A percentile compares a stretch with the other conserved stretches of the same genome.
Evolutionary conservation across 1,140 invertebrate species (phyloP).

Genomic region (Diorhabda sublineata): DNA sequence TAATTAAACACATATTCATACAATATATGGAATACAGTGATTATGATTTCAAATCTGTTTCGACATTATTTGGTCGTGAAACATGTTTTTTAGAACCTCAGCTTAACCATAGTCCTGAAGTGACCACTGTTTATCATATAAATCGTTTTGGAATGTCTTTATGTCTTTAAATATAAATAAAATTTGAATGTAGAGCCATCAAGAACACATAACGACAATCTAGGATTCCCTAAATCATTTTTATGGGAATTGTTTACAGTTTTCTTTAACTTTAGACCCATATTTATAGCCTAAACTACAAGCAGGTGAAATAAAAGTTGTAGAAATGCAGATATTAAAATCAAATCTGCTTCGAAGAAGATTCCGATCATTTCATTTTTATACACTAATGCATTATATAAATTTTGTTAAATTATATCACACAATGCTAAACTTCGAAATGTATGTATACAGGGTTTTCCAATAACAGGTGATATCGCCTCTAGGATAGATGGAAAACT

Average conservation of each 20-base stretch:
- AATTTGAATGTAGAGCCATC: conserved; percentile 1
- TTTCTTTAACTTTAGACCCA: conserved; percentile 11
- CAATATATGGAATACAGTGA: neutral
- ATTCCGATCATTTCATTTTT: neutral
- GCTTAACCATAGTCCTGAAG: neutral
- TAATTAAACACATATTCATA: neutral
- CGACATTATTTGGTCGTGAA: neutral
- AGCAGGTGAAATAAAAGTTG: conserved; percentile 30
- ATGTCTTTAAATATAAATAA: neutral
- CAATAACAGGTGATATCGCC: too few relatives aligned
- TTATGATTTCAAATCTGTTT: neutral
- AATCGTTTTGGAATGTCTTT: neutral
- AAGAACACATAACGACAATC: conserved; percentile 15
- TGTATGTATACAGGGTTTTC: too few relatives aligned
- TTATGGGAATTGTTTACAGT: neutral
- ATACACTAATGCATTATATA: neutral
- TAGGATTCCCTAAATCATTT: conserved; percentile 2
- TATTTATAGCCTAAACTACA: conserved; percentile 17
- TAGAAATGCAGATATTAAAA: neutral
- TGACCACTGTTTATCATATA: conserved; percentile 9
- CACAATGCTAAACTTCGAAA: too few relatives aligned
- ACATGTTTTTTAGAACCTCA: neutral
- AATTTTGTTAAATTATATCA: too few relatives aligned
- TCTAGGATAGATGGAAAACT: too few relatives aligned
- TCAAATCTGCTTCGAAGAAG: neutral